Conservation (phyloP, 2,113 vertebrate genomes). For the Sorex fumeus region DNA sequence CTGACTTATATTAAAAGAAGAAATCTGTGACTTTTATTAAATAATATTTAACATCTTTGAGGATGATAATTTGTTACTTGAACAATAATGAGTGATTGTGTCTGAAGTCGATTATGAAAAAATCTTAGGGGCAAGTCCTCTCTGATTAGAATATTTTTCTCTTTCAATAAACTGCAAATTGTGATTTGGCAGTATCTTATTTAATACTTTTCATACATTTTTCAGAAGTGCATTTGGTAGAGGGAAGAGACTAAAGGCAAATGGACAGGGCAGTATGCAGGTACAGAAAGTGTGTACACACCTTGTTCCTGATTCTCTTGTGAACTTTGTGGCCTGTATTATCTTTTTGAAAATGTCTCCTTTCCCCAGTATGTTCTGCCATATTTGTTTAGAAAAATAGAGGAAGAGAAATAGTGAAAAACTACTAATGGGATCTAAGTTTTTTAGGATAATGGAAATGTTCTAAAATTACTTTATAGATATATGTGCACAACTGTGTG, state of each 20-base stretch:
- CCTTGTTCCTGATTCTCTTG: not conserved
- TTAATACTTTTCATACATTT: not conserved
- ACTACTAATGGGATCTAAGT: not conserved
- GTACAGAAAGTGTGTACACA: not conserved
- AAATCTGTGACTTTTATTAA: not conserved
- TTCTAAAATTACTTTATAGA: slow-evolving; percentile 7
- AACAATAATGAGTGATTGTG: not conserved
- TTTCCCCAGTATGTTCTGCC: not conserved
- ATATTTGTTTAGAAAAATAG: not conserved
- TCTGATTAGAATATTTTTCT: not conserved
- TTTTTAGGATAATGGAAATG: slow-evolving; percentile 15
- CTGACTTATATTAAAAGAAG: not conserved
- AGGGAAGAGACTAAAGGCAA: not conserved
- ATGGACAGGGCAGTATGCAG: not conserved
- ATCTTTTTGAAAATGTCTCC: not conserved
- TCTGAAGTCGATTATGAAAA: not conserved
- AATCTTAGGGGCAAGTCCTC: not conserved
- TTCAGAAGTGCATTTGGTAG: not conserved
- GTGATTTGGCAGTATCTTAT: not conserved
- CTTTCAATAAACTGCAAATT: not conserved
- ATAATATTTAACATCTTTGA: not conserved
- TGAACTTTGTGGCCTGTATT: not conserved
- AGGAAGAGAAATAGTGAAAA: not conserved
- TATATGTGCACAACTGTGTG: slow-evolving; percentile 13
- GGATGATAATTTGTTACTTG: not conserved